phyloP scores from a whole-genome alignment of 2,113 vertebrate genomes.

The Ailuropoda melanoleuca region DNA sequence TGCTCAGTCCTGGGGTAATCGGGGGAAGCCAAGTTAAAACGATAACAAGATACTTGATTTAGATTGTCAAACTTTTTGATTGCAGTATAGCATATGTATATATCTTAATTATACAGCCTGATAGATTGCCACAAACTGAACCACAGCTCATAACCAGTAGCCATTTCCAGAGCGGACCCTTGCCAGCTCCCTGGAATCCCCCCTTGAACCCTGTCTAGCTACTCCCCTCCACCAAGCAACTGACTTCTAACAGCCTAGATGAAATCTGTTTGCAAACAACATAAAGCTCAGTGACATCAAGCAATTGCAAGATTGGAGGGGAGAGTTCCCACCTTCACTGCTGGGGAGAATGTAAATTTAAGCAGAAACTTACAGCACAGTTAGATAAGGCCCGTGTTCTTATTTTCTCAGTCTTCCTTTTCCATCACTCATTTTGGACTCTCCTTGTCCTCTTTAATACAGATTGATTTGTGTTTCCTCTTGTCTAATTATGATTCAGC shows the following conservation, averaged over 20 bases:
- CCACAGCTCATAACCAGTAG: neutral
- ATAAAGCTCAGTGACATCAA: neutral
- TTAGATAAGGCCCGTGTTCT: neutral
- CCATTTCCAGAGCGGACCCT: neutral
- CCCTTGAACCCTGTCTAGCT: neutral
- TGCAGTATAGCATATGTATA: neutral
- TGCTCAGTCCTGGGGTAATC: neutral
- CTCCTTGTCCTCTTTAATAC: neutral
- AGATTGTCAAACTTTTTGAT: neutral
- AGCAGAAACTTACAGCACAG: neutral
- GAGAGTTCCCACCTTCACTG: neutral
- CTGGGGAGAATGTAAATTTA: neutral
- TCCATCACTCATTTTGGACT: neutral
- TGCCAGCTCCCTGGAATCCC: neutral
- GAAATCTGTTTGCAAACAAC: neutral
- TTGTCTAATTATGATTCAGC: neutral
- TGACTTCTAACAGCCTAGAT: neutral
- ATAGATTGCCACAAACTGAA: neutral
- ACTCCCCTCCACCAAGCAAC: neutral
- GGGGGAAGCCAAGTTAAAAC: neutral
- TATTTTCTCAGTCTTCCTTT: neutral
- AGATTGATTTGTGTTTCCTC: neutral
- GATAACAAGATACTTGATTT: neutral
- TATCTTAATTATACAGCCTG: neutral
- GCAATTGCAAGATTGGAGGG: neutral